A percentile compares a stretch with the other conserved stretches of the same genome.
Conservation (phyloP, 2,797 vertebrate genomes). For the Gymnoscopelus braueri region DNA sequence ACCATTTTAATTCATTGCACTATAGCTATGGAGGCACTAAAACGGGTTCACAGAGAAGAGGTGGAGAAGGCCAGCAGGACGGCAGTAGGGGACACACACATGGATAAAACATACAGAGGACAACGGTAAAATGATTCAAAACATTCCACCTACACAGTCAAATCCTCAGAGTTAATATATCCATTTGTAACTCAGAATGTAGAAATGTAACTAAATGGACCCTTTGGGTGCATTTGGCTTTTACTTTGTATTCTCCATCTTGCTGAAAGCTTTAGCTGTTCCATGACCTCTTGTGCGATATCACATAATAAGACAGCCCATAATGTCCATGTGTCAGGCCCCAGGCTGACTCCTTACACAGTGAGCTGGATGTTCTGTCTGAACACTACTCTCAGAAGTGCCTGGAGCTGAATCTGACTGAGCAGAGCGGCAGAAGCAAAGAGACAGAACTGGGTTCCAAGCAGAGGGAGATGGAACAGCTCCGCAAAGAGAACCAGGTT, state of each 20-base stretch:
- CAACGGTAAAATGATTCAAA: conserved; percentile 82
- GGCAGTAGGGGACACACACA: conserved; percentile 70
- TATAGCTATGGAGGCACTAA: conserved; percentile 89
- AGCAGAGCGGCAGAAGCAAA: conserved; percentile 80
- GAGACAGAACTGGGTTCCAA: conserved; percentile 79
- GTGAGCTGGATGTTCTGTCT: conserved; percentile 89
- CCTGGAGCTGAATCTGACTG: conserved; percentile 85
- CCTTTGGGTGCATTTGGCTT: too few species aligned
- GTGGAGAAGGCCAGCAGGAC: conserved; percentile 81
- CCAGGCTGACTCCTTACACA: conserved; percentile 81
- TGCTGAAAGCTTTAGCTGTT: conserved; percentile 40
- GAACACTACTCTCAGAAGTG: conserved; percentile 91
- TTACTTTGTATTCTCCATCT: not conserved
- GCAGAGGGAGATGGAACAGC: conserved; percentile 87
- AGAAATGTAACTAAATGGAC: too few species aligned
- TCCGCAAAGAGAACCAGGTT: conserved; percentile 93
- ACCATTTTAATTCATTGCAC: conserved; percentile 10
- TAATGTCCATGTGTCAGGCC: conserved; percentile 73
- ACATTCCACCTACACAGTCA: not conserved
- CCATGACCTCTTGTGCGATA: conserved; percentile 15
- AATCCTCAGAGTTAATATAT: not conserved
- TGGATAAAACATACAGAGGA: conserved; percentile 77
- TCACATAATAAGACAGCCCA: conserved; percentile 18
- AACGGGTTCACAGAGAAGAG: conserved; percentile 86
- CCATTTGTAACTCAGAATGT: too few species aligned